Percentiles rank a stretch among this genome's conserved stretches.
Conservation (phyloP, 35 echinoderm and acorn worm species). For the Stichopus chloronotus region DNA sequence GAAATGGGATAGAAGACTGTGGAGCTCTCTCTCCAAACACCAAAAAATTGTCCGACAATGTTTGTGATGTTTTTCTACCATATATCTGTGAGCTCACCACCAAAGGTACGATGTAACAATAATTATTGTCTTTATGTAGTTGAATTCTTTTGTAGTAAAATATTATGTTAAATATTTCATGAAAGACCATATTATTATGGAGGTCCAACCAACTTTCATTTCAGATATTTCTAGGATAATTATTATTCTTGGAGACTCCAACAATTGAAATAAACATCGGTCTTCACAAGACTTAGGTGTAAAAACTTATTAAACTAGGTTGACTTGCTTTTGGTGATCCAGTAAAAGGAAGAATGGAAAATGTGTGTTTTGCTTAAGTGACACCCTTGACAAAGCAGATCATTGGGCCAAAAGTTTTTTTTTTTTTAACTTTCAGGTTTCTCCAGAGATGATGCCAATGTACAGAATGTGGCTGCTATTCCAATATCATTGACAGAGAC, state of each 20-base stretch:
- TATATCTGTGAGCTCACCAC: background rate
- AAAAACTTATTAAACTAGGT: background rate
- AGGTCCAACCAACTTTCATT: too few species aligned
- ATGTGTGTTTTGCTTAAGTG: background rate
- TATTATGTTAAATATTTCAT: too few species aligned
- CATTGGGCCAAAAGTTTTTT: too few species aligned
- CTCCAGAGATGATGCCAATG: conserved; percentile 33
- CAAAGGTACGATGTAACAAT: background rate
- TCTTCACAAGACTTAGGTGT: too few species aligned
- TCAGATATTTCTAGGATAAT: too few species aligned
- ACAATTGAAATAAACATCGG: too few species aligned
- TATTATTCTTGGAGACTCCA: too few species aligned
- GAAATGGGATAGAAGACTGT: conserved; percentile 68
- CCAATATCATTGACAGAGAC: background rate
- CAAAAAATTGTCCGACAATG: conserved; percentile 44
- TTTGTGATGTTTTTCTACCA: conserved; percentile 43
- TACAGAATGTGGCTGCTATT: background rate
- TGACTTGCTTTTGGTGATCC: background rate
- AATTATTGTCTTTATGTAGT: background rate
- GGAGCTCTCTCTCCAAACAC: conserved; percentile 43
- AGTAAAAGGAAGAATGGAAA: background rate
- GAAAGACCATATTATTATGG: too few species aligned
- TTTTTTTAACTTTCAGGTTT: conserved; percentile 21
- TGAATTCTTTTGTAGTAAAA: background rate
- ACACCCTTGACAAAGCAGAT: too few species aligned